These are phyloP conservation scores for Chrysopa pallens DNA, from an alignment of 1,140 invertebrate genomes.

Conservation along the genomic window DNA sequence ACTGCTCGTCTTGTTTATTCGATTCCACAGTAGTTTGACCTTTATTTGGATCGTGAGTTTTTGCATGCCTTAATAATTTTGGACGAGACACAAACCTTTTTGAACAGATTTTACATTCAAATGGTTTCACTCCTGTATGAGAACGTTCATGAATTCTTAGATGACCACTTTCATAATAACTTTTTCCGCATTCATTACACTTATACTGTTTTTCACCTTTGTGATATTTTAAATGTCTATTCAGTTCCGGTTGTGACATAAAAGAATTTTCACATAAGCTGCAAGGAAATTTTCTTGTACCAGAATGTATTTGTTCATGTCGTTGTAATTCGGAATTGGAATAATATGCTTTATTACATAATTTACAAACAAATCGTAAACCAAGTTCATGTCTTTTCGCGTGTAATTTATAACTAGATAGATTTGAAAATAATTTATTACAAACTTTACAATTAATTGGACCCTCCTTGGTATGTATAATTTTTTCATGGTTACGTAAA, in stretches of 20 bases:
- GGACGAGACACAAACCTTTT: neutral
- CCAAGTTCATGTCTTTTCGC: neutral
- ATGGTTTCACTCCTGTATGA: constrained; percentile 3
- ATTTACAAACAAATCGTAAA: constrained; percentile 1
- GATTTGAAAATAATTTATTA: neutral
- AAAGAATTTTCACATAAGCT: constrained; percentile 1
- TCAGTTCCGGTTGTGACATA: neutral
- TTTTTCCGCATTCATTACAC: neutral
- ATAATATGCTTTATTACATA: constrained; percentile 2
- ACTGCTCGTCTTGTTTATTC: too few species aligned
- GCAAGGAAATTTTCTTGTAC: neutral
- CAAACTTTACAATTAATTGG: neutral
- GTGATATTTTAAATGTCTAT: neutral
- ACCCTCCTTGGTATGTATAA: neutral
- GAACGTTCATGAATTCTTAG: neutral
- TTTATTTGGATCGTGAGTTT: neutral
- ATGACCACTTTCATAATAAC: neutral
- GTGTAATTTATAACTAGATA: constrained; percentile 1
- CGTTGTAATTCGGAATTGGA: neutral
- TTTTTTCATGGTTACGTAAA: neutral
- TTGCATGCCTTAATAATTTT: neutral
- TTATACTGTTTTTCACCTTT: neutral
- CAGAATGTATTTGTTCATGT: constrained; percentile 1
- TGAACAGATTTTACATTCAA: constrained; percentile 1
- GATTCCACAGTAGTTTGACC: too few species aligned